These are phyloP conservation scores for Dichetophora obliterata DNA, from an alignment of 2,888 invertebrate species.

Conservation along the genomic window DNA sequence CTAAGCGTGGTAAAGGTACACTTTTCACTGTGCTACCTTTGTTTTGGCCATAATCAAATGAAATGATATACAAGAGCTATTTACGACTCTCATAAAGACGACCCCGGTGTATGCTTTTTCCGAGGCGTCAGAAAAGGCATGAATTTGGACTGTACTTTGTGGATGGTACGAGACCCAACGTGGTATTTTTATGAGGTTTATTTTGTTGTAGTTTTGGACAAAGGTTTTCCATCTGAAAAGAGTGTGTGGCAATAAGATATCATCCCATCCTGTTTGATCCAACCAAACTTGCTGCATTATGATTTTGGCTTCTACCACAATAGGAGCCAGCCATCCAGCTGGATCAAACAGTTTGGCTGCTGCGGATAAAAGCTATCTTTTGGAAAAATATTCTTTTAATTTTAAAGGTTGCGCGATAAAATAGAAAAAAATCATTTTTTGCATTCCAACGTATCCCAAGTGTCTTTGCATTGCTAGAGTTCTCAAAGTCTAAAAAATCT, in stretches of 20 bases:
- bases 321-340: neutral
- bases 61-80: neutral
- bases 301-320: conserved; percentile 31
- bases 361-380: neutral
- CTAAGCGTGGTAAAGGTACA: conserved; percentile 25
- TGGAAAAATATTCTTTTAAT: neutral
- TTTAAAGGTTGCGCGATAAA: neutral
- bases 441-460: conserved; percentile 26
- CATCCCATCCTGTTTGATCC: conserved; percentile 38
- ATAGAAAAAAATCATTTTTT: conserved; percentile 9
- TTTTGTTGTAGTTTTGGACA: neutral
- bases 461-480: conserved; percentile 16
- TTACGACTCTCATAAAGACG: conserved; percentile 24
- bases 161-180: conserved; percentile 13
- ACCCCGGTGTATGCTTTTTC: conserved; percentile 28
- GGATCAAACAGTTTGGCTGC: neutral
- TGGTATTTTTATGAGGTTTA: conserved; percentile 19
- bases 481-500: conserved; percentile 27
- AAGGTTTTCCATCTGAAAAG: conserved; percentile 30
- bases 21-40: conserved; percentile 17
- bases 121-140: conserved; percentile 35
- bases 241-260: neutral
- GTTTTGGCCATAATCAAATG: conserved; percentile 10
- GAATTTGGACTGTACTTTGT: neutral
- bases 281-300: conserved; percentile 40